Evolutionary conservation across 1,140 invertebrate genomes (phyloP).

Genomic region (Cotesia chilonis): DNA sequence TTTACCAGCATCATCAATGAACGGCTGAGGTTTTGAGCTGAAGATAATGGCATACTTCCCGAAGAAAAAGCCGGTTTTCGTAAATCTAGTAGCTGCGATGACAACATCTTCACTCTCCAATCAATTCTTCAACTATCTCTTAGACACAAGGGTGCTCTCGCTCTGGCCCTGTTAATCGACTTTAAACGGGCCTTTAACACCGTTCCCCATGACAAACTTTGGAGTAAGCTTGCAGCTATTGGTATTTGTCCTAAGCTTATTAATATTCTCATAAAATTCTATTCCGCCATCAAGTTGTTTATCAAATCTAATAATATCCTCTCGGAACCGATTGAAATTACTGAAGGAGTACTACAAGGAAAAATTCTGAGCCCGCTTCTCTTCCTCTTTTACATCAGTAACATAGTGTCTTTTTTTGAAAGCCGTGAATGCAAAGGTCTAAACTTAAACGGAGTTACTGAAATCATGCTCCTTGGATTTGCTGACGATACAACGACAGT

Average conservation of each 20-base stretch:
- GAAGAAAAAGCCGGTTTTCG: constrained; percentile 45
- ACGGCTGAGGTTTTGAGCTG: constrained; percentile 37
- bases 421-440: constrained; percentile 27
- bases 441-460: constrained; percentile 22
- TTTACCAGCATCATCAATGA: constrained; percentile 37
- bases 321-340: neutral
- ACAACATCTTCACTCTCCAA: constrained; percentile 41
- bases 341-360: constrained; percentile 37
- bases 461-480: constrained; percentile 37
- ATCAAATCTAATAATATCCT: neutral
- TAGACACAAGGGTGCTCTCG: neutral
- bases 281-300: neutral
- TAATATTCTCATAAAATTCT: neutral
- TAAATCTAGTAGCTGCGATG: constrained; percentile 35
- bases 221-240: neutral
- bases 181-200: constrained; percentile 13
- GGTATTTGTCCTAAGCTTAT: neutral
- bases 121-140: constrained; percentile 36
- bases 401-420: constrained; percentile 25
- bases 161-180: constrained; percentile 22
- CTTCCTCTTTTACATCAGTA: constrained; percentile 27
- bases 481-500: constrained; percentile 40
- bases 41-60: constrained; percentile 34
- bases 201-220: constrained; percentile 20
- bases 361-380: constrained; percentile 37